These are phyloP conservation scores for Cirrhinus molitorella DNA, from an alignment of 2,797 vertebrate species.

Conservation along the genomic window DNA sequence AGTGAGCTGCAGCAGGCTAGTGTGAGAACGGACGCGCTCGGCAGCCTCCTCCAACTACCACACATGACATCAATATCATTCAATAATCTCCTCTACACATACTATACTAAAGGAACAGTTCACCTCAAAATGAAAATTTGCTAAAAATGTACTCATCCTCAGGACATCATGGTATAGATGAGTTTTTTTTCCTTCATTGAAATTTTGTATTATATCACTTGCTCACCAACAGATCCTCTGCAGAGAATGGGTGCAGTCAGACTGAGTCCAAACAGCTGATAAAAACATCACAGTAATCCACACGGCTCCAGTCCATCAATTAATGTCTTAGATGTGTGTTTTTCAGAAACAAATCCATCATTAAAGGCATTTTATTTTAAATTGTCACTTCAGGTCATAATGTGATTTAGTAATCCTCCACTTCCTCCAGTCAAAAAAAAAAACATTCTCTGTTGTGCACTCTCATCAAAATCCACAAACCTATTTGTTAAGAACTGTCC, in stretches of 20 bases:
- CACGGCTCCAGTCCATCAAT: not conserved
- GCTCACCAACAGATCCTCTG: not conserved
- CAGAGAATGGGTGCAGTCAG: not conserved
- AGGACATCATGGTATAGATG: not conserved
- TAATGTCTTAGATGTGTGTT: not conserved
- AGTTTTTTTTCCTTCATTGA: not conserved
- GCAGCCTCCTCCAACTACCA: constrained; percentile 89
- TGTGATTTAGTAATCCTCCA: not conserved
- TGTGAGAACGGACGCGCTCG: constrained; percentile 85
- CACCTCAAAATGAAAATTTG: too few relatives aligned
- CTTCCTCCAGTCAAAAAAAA: not conserved
- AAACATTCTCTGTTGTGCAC: too few relatives aligned
- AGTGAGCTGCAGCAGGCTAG: constrained; percentile 87
- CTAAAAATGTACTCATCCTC: not conserved
- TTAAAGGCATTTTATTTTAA: not conserved
- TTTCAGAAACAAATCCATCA: not conserved
- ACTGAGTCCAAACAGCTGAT: not conserved
- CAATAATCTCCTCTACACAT: not conserved
- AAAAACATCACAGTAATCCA: not conserved
- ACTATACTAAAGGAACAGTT: not conserved
- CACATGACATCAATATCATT: not conserved
- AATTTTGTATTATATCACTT: not conserved
- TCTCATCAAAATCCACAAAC: too few relatives aligned
- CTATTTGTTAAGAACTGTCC: too few relatives aligned
- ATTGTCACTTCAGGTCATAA: too few relatives aligned